Percentiles rank a stretch among this genome's conserved stretches.
Evolutionary conservation across 2,797 vertebrate genomes (phyloP).

Genomic region (Pangasius djambal): DNA sequence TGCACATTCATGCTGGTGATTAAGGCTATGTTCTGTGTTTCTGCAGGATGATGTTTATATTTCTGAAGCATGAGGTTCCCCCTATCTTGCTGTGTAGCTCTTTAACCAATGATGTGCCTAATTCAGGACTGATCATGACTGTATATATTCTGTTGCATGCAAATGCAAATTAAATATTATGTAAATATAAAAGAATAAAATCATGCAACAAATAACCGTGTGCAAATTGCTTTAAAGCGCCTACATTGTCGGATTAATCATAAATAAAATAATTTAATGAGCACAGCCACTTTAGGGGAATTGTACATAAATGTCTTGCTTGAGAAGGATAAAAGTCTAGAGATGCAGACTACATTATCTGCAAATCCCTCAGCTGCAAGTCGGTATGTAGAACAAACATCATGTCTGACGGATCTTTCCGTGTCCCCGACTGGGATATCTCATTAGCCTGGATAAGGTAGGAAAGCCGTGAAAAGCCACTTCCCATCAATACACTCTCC

Average conservation of each 20-base stretch:
- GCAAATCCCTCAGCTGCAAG: neutral
- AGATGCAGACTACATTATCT: neutral
- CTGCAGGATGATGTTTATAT: constrained; percentile 2
- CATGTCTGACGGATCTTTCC: constrained; percentile 31
- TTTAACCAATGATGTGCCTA: neutral
- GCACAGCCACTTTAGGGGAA: neutral
- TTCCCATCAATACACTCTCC: neutral
- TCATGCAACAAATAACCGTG: neutral
- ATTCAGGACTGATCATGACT: neutral
- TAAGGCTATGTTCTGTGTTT: neutral
- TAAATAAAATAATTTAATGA: neutral
- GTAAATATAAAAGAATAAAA: constrained; percentile 39
- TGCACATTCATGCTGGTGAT: neutral
- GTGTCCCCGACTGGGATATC: constrained; percentile 17
- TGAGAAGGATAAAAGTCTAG: neutral
- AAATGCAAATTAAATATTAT: constrained; percentile 9
- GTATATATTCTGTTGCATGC: neutral
- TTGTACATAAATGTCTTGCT: neutral
- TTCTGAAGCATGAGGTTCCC: neutral
- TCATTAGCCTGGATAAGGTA: constrained; percentile 38
- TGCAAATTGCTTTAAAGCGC: neutral
- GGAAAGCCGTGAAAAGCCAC: neutral
- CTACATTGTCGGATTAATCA: neutral
- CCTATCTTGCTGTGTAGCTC: neutral
- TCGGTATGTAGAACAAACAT: constrained; percentile 32